These are phyloP conservation scores for Rhinopithecus roxellana DNA, from an alignment of 2,113 vertebrate species.

Conservation along the genomic window DNA sequence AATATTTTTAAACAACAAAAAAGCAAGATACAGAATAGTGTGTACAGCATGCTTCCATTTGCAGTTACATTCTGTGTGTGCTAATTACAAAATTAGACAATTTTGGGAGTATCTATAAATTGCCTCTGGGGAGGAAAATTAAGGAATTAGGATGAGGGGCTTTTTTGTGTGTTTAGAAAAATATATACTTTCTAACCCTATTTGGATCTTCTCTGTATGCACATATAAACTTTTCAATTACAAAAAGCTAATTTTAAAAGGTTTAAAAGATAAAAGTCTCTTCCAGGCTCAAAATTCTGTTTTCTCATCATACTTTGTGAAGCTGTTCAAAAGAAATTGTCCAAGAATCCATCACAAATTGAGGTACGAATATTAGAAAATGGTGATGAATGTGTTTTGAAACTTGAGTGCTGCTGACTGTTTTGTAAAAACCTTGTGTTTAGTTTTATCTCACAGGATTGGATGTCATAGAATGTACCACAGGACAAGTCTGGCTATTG, in stretches of 20 bases:
- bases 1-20: not conserved
- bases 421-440: constrained; percentile 32
- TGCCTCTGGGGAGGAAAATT: not conserved
- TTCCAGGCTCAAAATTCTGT: not conserved
- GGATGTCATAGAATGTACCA: not conserved
- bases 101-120: not conserved
- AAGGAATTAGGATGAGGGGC: not conserved
- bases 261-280: not conserved
- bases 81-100: not conserved
- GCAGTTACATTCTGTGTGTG: not conserved
- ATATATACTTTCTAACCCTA: not conserved
- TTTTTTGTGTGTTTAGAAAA: not conserved
- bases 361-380: not conserved
- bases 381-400: not conserved
- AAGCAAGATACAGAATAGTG: not conserved
- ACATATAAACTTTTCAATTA: not conserved
- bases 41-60: not conserved
- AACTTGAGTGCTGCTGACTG: not conserved
- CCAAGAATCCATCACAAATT: not conserved
- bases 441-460: not conserved
- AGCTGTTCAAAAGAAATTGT: not conserved
- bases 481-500: not conserved
- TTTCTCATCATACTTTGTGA: not conserved
- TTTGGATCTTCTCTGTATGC: not conserved
- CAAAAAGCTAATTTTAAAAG: not conserved